phyloP scores from a whole-genome alignment of 2,113 vertebrate species.

The Percina caprodes region DNA sequence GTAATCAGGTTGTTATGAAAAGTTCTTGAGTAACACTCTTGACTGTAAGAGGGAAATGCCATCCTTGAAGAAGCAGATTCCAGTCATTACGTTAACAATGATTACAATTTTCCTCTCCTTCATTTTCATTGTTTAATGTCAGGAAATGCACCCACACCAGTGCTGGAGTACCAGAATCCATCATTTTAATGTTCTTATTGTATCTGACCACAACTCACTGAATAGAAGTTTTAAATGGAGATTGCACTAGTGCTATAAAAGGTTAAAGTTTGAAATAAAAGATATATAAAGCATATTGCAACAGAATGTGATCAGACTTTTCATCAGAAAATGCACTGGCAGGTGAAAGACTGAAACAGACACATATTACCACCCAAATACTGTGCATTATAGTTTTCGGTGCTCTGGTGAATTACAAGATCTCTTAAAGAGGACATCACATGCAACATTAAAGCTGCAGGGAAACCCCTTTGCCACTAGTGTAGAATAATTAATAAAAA shows the following conservation, averaged over 20 bases:
- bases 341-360: neutral
- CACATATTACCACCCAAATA: neutral
- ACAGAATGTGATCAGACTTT: neutral
- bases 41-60: slow-evolving; percentile 21
- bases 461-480: neutral
- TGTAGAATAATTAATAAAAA: slow-evolving; percentile 3
- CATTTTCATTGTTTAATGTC: slow-evolving; percentile 62
- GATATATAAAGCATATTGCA: neutral
- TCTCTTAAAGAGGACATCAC: neutral
- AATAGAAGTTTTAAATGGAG: neutral
- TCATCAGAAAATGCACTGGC: neutral
- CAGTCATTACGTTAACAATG: slow-evolving; percentile 45
- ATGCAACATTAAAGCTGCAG: neutral
- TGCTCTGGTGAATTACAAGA: neutral
- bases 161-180: slow-evolving; percentile 27
- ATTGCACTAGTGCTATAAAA: neutral
- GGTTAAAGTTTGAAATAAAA: neutral
- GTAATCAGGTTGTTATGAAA: slow-evolving; percentile 7
- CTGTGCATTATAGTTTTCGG: neutral
- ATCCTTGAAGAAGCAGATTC: slow-evolving; percentile 37
- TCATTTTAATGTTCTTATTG: slow-evolving; percentile 50
- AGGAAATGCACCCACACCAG: slow-evolving; percentile 59
- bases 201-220: slow-evolving; percentile 19
- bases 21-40: slow-evolving; percentile 11
- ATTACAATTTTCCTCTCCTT: slow-evolving; percentile 49